phyloP scores from a whole-genome alignment of 2,113 vertebrate species.

The Mustelus asterias region DNA sequence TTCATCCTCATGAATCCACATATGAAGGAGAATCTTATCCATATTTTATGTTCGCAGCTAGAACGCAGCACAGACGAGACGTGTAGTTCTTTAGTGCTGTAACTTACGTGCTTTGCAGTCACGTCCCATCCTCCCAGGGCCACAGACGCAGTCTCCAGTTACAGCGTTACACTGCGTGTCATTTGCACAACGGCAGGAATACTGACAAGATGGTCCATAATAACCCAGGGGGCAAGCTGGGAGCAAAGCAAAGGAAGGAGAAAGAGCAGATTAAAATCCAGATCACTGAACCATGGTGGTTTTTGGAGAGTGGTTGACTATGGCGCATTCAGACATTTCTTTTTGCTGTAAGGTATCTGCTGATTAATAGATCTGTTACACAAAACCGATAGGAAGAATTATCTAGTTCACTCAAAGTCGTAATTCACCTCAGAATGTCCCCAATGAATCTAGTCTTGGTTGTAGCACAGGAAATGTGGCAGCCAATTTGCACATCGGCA shows the following conservation, averaged over 20 bases:
- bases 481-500: not conserved
- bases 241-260: not conserved
- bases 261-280: not conserved
- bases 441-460: not conserved
- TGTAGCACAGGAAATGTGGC: not conserved
- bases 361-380: not conserved
- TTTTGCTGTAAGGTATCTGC: not conserved
- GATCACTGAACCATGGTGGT: not conserved
- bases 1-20: conserved; percentile 40
- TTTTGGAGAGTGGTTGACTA: not conserved
- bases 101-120: conserved; percentile 45
- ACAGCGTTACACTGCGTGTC: conserved; percentile 48
- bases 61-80: conserved; percentile 41
- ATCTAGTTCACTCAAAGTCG: not conserved
- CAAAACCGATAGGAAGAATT: not conserved
- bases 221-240: conserved; percentile 49
- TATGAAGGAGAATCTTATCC: conserved; percentile 44
- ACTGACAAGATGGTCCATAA: conserved; percentile 48
- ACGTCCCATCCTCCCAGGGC: conserved; percentile 43
- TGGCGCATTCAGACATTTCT: not conserved
- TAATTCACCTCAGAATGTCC: not conserved
- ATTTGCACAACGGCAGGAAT: conserved; percentile 46
- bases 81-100: not conserved
- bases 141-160: conserved; percentile 48
- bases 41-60: not conserved